Conservation (phyloP, 2,888 invertebrate species). For the Steromphala cineraria region DNA sequence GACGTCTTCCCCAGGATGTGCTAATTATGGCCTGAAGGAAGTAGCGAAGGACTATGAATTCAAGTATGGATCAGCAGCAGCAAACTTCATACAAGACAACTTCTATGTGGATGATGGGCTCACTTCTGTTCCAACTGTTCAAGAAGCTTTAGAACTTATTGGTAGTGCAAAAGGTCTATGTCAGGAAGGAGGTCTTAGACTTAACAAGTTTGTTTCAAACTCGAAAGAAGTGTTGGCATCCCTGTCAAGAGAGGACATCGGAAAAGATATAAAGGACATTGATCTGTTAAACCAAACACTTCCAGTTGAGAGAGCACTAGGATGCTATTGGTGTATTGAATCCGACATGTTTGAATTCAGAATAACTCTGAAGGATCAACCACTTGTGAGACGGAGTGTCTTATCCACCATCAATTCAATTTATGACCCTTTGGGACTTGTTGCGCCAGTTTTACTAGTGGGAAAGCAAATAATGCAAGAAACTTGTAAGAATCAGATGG, state of each 20-base stretch:
- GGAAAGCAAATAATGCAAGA: conserved; percentile 48
- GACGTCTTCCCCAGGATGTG: conserved; percentile 39
- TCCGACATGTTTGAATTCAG: conserved; percentile 43
- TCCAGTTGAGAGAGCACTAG: conserved; percentile 42
- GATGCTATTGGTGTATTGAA: conserved; percentile 44
- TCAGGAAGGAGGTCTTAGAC: conserved; percentile 33
- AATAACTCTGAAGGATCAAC: conserved; percentile 33
- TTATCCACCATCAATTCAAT: conserved; percentile 42
- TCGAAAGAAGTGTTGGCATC: conserved; percentile 35
- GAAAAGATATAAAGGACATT: conserved; percentile 18
- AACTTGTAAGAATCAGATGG: conserved; percentile 32
- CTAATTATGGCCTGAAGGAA: conserved; percentile 37
- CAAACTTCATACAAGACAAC: conserved; percentile 16
- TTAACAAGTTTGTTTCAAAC: conserved; percentile 50
- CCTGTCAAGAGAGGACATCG: conserved; percentile 38
- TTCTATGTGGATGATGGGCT: conserved; percentile 52
- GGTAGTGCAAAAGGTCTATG: conserved; percentile 33
- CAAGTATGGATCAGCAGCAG: neutral
- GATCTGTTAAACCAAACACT: conserved; percentile 25
- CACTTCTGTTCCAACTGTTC: conserved; percentile 25
- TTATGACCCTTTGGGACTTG: conserved; percentile 49
- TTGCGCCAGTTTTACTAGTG: conserved; percentile 43
- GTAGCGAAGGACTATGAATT: conserved; percentile 2
- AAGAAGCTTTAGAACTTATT: conserved; percentile 36
- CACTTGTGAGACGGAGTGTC: conserved; percentile 40